Percentiles rank a stretch among this genome's conserved stretches.
These are phyloP conservation scores for Cenopis cana DNA, from an alignment of 2,888 invertebrate species.

Conservation along the genomic window DNA sequence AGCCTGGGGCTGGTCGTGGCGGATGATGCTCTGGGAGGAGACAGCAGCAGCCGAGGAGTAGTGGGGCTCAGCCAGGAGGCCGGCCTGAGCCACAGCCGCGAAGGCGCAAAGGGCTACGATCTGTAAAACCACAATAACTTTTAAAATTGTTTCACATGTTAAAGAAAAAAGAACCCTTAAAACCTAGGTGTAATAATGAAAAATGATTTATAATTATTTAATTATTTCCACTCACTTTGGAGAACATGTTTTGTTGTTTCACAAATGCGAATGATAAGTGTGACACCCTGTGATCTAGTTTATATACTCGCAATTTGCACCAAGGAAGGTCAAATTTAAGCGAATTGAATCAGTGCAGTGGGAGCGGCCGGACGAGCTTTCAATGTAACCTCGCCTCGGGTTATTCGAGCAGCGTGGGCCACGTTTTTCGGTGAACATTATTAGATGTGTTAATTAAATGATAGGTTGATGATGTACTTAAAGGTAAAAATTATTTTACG, in stretches of 20 bases:
- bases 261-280: slow-evolving; percentile 35
- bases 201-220: not conserved
- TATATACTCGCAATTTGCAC: slow-evolving; percentile 37
- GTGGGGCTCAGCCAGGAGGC: slow-evolving; percentile 42
- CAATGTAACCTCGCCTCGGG: slow-evolving; percentile 27
- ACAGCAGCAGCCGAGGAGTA: slow-evolving; percentile 47
- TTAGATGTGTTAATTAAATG: not conserved
- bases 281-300: slow-evolving; percentile 45
- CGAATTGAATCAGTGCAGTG: slow-evolving; percentile 23
- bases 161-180: not conserved
- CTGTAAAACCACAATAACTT: slow-evolving; percentile 5
- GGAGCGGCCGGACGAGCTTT: slow-evolving; percentile 32
- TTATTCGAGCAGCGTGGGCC: not conserved
- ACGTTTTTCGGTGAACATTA: not conserved
- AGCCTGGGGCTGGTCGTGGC: slow-evolving; percentile 45
- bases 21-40: slow-evolving; percentile 56
- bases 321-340: slow-evolving; percentile 36
- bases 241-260: slow-evolving; percentile 42
- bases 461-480: not conserved
- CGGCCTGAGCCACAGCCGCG: slow-evolving; percentile 53
- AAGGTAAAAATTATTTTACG: no score
- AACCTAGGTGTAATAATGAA: not conserved
- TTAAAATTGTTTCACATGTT: not conserved
- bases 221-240: slow-evolving; percentile 42
- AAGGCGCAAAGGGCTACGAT: slow-evolving; percentile 45